Percentiles rank a stretch among this genome's conserved stretches.
Conservation (phyloP, 2,797 vertebrate species). For the Sciaenops ocellatus region DNA sequence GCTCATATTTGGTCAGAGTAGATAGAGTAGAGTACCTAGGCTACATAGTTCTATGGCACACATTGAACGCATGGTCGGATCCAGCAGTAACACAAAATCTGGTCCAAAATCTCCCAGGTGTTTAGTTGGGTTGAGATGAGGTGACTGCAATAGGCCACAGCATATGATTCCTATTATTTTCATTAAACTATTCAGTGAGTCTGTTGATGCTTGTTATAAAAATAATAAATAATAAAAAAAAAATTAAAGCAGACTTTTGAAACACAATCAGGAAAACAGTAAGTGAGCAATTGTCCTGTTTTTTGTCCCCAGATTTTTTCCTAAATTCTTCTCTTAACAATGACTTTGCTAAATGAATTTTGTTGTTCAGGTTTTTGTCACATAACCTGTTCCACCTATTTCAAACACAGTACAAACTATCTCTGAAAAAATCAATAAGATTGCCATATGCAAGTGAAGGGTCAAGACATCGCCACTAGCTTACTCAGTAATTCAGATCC, state of each 20-base stretch:
- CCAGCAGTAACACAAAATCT: no score
- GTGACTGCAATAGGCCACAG: no score
- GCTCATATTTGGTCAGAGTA: no score
- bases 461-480: conserved; percentile 39
- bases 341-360: not conserved
- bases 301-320: not conserved
- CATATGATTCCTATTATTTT: no score
- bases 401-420: conserved; percentile 33
- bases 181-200: no score
- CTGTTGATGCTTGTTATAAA: no score
- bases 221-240: not conserved
- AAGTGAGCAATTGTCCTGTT: no score
- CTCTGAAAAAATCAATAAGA: conserved; percentile 66
- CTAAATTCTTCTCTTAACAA: not conserved
- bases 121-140: no score
- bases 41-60: no score
- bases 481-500: conserved; percentile 52
- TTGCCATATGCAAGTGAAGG: conserved; percentile 38
- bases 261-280: not conserved
- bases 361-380: conserved; percentile 18
- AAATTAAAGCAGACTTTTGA: not conserved
- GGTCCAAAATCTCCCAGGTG: no score
- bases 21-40: no score
- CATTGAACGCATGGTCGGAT: no score
- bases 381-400: conserved; percentile 3